phyloP scores from a whole-genome alignment of 2,797 vertebrate genomes.

The Thunnus albacares region DNA sequence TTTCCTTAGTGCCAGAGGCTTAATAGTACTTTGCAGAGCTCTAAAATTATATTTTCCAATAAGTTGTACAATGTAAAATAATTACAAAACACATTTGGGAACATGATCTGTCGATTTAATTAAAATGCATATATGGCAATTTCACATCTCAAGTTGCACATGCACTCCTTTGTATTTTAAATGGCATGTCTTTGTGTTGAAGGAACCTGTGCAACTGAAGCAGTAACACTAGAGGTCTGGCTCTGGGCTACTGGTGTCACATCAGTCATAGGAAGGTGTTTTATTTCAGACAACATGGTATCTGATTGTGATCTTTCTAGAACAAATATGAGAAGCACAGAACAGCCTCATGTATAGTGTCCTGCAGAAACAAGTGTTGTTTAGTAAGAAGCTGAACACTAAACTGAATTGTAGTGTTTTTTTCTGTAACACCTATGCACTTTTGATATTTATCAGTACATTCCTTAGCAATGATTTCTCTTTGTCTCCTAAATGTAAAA shows the following conservation, averaged over 20 bases:
- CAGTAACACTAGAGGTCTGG: not conserved
- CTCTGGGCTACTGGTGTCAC: not conserved
- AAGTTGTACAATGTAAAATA: not conserved
- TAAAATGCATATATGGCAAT: not conserved
- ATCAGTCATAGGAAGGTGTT: not conserved
- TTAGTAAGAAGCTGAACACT: not conserved
- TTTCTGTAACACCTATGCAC: slow-evolving; percentile 39
- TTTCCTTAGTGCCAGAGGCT: not conserved
- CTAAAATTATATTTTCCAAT: not conserved
- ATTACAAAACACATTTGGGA: not conserved
- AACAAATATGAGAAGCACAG: slow-evolving; percentile 47
- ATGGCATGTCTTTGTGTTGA: slow-evolving; percentile 20
- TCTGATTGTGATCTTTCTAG: not conserved
- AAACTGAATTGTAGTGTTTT: not conserved
- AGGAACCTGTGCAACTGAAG: not conserved
- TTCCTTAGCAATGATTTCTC: slow-evolving; percentile 10
- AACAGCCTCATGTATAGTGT: not conserved
- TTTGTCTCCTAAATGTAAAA: slow-evolving; percentile 11
- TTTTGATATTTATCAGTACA: slow-evolving; percentile 26
- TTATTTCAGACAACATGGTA: not conserved
- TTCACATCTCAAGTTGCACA: slow-evolving; percentile 25
- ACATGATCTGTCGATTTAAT: slow-evolving; percentile 5
- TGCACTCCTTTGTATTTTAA: slow-evolving; percentile 16
- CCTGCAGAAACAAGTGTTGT: slow-evolving; percentile 32
- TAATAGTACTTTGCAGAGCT: slow-evolving; percentile 6